Evolutionary conservation across 1,140 invertebrate genomes (phyloP).

Genomic region (Plectrocnemia conspersa): DNA sequence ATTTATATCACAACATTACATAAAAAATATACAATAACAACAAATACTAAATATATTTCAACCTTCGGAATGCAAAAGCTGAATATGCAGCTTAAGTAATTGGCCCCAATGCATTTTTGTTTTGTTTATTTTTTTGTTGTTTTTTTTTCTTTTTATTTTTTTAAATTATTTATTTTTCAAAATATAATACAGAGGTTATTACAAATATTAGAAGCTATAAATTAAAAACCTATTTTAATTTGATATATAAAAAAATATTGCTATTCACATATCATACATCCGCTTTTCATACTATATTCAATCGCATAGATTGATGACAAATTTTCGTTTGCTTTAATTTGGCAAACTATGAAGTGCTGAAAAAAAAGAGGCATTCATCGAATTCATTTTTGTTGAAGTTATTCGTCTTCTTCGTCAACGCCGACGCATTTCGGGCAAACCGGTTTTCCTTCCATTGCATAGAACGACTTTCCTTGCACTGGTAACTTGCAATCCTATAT

Average conservation of each 20-base stretch:
- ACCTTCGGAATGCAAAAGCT: too few relatives aligned
- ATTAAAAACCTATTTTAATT: constrained; percentile 36
- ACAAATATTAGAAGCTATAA: constrained; percentile 27
- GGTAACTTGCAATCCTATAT: constrained; percentile 86
- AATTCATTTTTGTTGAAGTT: constrained; percentile 36
- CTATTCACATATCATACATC: constrained; percentile 29
- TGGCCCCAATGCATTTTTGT: constrained; percentile 16
- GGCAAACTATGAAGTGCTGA: constrained; percentile 37
- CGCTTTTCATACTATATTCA: constrained; percentile 27
- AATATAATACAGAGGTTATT: constrained; percentile 47
- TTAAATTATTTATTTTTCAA: constrained; percentile 51
- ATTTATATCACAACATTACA: too few relatives aligned
- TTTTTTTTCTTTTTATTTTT: constrained; percentile 45
- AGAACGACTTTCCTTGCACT: constrained; percentile 91
- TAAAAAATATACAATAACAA: too few relatives aligned
- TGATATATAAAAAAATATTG: constrained; percentile 35
- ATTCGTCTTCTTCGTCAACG: constrained; percentile 80
- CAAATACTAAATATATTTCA: too few relatives aligned
- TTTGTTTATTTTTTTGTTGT: constrained; percentile 38
- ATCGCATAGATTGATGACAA: too few relatives aligned
- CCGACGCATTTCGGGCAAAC: constrained; percentile 87
- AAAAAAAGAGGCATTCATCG: constrained; percentile 45
- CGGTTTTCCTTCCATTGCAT: constrained; percentile 89
- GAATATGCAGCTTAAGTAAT: background rate
- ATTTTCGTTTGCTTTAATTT: background rate